phyloP scores from a whole-genome alignment of 2,888 invertebrate species.

The Pachydiplax longipennis region DNA sequence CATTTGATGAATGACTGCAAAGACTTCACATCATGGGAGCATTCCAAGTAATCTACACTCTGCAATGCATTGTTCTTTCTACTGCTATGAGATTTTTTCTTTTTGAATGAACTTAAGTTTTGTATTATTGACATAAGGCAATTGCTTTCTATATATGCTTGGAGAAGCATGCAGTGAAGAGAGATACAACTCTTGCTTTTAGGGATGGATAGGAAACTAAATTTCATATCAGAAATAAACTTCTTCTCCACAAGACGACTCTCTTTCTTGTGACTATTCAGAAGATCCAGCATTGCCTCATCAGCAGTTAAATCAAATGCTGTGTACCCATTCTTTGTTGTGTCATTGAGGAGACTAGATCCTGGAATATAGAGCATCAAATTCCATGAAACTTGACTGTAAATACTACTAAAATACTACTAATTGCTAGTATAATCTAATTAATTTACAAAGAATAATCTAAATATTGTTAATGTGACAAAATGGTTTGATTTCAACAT shows the following conservation, averaged over 20 bases:
- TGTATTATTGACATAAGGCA: not conserved
- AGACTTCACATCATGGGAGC: not conserved
- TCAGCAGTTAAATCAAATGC: not conserved
- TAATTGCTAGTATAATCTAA: too few species aligned
- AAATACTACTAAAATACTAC: too few species aligned
- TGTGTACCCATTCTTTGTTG: not conserved
- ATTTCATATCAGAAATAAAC: slow-evolving; percentile 6
- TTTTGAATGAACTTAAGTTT: not conserved
- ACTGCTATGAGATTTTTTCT: not conserved
- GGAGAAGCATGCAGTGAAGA: not conserved
- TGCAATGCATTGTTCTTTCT: not conserved
- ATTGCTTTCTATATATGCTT: not conserved
- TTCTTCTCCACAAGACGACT: not conserved
- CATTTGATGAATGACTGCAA: not conserved
- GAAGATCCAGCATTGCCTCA: not conserved
- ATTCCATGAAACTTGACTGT: not conserved
- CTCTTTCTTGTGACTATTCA: not conserved
- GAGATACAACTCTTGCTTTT: not conserved
- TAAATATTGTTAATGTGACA: too few species aligned
- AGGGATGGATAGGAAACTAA: not conserved
- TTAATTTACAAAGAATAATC: too few species aligned
- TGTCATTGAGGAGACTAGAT: not conserved
- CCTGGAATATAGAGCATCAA: not conserved
- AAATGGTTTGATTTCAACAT: too few species aligned
- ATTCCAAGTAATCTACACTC: slow-evolving; percentile 12